These are phyloP conservation scores for Danio albolineatus DNA, from an alignment of 2,797 vertebrate species.

Conservation along the genomic window DNA sequence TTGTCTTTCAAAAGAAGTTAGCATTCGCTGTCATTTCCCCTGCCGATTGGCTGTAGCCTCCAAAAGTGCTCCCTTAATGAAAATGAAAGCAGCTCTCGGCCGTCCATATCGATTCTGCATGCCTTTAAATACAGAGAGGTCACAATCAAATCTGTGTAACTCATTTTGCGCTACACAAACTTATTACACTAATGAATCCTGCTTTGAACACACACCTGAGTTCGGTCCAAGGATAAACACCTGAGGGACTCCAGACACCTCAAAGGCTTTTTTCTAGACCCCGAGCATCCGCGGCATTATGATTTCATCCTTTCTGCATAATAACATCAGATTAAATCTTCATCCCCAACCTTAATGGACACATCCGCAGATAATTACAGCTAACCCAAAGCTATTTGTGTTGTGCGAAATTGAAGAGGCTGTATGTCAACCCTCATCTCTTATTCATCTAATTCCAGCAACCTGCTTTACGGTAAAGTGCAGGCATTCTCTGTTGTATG, in stretches of 20 bases:
- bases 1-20: constrained; percentile 33
- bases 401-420: constrained; percentile 58
- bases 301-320: constrained; percentile 62
- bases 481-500: constrained; percentile 54
- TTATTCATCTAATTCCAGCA: constrained; percentile 61
- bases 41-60: constrained; percentile 29
- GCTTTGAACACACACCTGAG: constrained; percentile 50
- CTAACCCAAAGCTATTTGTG: constrained; percentile 64
- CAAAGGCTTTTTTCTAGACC: constrained; percentile 28
- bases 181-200: constrained; percentile 63
- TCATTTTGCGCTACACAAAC: constrained; percentile 61
- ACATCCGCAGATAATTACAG: constrained; percentile 65
- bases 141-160: constrained; percentile 56
- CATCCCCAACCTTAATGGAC: constrained; percentile 64
- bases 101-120: constrained; percentile 54
- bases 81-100: constrained; percentile 60
- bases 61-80: constrained; percentile 60
- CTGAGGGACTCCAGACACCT: constrained; percentile 9
- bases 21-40: constrained; percentile 47
- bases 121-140: constrained; percentile 51
- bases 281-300: constrained; percentile 44
- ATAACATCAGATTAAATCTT: constrained; percentile 63
- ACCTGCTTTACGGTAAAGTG: constrained; percentile 53
- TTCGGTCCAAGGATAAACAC: constrained; percentile 50
- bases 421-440: constrained; percentile 59